Conservation (phyloP, 2,888 invertebrate genomes). For the Melinaea marsaeus region DNA sequence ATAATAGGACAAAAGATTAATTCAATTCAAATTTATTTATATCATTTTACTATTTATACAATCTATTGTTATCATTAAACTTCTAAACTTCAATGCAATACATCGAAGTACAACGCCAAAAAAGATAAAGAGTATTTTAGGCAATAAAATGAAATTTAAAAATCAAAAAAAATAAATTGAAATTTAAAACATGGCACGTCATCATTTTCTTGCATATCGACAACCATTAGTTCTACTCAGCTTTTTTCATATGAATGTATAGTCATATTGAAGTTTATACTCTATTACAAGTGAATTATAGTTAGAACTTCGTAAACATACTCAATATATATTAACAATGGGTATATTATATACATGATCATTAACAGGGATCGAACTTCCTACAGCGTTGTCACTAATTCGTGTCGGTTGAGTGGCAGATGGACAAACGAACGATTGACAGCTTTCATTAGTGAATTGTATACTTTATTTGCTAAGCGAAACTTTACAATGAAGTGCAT, state of each 20-base stretch:
- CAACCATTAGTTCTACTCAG: slow-evolving; percentile 18
- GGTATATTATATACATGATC: slow-evolving; percentile 46
- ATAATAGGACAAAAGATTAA: too few species aligned
- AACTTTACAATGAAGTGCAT: too few species aligned
- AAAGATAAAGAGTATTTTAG: slow-evolving; percentile 14
- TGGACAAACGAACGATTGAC: slow-evolving; percentile 67
- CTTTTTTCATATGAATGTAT: slow-evolving; percentile 18
- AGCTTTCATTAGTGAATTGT: slow-evolving; percentile 58
- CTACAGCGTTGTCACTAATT: slow-evolving; percentile 59
- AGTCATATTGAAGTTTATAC: slow-evolving; percentile 6
- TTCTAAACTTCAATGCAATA: background rate
- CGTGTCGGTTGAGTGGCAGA: slow-evolving; percentile 52
- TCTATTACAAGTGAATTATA: slow-evolving; percentile 10
- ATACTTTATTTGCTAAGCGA: slow-evolving; percentile 34
- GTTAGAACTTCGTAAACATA: slow-evolving; percentile 12
- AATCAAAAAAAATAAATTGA: too few species aligned
- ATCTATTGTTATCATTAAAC: too few species aligned
- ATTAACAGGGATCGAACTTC: slow-evolving; percentile 51
- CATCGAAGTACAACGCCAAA: background rate
- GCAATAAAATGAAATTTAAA: slow-evolving; percentile 24
- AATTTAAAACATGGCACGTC: slow-evolving; percentile 32
- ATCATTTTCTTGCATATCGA: slow-evolving; percentile 30
- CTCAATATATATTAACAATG: slow-evolving; percentile 3
- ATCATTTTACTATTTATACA: too few species aligned
- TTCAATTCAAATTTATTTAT: too few species aligned